Percentiles rank a stretch among this genome's conserved stretches.
Conservation (phyloP, 2,113 vertebrate genomes). For the Lepus europaeus region DNA sequence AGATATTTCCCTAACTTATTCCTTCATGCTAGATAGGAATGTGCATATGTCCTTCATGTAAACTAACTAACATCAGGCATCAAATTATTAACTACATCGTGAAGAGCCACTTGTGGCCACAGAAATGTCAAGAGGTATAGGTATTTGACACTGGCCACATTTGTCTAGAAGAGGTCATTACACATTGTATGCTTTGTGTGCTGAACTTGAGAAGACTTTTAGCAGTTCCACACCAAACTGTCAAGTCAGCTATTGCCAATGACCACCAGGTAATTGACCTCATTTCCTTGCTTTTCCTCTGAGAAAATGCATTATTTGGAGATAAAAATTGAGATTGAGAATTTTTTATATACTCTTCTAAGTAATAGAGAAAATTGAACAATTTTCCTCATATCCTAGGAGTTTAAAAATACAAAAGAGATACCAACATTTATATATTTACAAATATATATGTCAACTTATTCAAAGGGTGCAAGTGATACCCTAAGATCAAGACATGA, state of each 20-base stretch:
- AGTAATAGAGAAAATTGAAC: not conserved
- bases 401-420: slow-evolving; percentile 7
- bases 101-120: not conserved
- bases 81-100: slow-evolving; percentile 25
- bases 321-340: not conserved
- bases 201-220: not conserved
- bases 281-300: not conserved
- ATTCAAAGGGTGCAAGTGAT: not conserved
- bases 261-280: not conserved
- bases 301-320: not conserved
- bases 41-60: not conserved
- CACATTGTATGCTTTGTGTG: not conserved
- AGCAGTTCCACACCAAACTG: not conserved
- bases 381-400: not conserved
- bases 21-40: not conserved
- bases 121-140: not conserved
- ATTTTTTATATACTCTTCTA: not conserved
- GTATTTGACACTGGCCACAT: slow-evolving; percentile 7
- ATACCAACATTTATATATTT: not conserved
- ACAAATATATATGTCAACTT: not conserved
- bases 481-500: not conserved
- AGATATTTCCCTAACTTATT: not conserved
- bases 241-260: not conserved
- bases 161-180: not conserved
- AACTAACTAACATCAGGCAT: slow-evolving; percentile 28